These are phyloP conservation scores for Halictus ligatus DNA, from an alignment of 2,888 invertebrate species.

Conservation along the genomic window DNA sequence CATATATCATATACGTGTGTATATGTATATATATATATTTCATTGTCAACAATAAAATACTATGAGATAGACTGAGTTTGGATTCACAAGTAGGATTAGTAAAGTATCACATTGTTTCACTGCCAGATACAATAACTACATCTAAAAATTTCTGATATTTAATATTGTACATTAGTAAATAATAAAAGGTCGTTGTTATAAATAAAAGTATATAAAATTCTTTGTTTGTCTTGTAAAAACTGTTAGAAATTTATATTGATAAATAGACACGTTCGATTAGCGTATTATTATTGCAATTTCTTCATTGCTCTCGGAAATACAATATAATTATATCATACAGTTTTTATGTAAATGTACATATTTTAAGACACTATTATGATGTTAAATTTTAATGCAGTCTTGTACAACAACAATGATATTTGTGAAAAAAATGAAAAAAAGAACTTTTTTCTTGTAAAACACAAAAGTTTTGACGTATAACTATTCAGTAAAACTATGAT, in stretches of 20 bases:
- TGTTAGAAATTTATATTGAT: slow-evolving; percentile 42
- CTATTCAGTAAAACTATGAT: neutral
- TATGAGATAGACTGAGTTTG: slow-evolving; percentile 40
- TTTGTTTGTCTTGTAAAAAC: slow-evolving; percentile 51
- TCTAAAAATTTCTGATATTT: slow-evolving; percentile 58
- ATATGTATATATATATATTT: slow-evolving; percentile 30
- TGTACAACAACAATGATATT: slow-evolving; percentile 24
- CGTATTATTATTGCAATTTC: slow-evolving; percentile 19
- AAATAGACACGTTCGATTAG: slow-evolving; percentile 41
- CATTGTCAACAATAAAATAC: slow-evolving; percentile 31
- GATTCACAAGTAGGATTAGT: slow-evolving; percentile 44
- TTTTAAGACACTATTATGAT: slow-evolving; percentile 16
- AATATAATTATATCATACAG: neutral
- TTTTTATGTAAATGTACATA: slow-evolving; percentile 8
- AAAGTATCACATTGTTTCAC: slow-evolving; percentile 57
- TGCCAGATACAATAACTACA: slow-evolving; percentile 57
- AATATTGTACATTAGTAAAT: slow-evolving; percentile 65
- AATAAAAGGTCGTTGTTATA: slow-evolving; percentile 63
- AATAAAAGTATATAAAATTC: slow-evolving; percentile 55
- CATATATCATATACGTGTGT: neutral
- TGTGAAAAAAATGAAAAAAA: slow-evolving; percentile 12
- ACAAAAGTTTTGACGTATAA: slow-evolving; percentile 26
- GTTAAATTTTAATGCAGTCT: slow-evolving; percentile 36
- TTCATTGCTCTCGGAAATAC: slow-evolving; percentile 23
- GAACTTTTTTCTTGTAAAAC: slow-evolving; percentile 21